Conservation (phyloP, 2,888 invertebrate species). For the Scaptomyza parva region DNA sequence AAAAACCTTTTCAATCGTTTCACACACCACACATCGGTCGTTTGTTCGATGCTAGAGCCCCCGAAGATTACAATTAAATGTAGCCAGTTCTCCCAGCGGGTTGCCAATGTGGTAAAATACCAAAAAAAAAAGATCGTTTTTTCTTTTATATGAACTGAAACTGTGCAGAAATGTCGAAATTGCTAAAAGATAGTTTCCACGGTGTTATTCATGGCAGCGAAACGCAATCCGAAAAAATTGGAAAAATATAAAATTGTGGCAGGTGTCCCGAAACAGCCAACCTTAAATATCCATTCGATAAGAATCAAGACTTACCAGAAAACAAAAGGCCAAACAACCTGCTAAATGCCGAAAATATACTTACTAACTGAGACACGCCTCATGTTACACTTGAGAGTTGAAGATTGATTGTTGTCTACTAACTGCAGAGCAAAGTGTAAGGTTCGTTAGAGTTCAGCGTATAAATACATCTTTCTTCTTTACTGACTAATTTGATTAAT, state of each 20-base stretch:
- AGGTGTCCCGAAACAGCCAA: slow-evolving; percentile 39
- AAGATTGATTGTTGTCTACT: slow-evolving; percentile 65
- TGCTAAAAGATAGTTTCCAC: slow-evolving; percentile 10
- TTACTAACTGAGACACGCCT: slow-evolving; percentile 53
- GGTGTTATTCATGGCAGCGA: slow-evolving; percentile 26
- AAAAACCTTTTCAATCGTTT: slow-evolving; percentile 46
- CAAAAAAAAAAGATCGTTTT: slow-evolving; percentile 18
- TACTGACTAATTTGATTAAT: slow-evolving; percentile 68
- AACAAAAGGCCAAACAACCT: slow-evolving; percentile 35
- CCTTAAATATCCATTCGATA: slow-evolving; percentile 47
- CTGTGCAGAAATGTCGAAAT: slow-evolving; percentile 44
- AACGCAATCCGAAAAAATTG: slow-evolving; percentile 34
- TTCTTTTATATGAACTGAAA: slow-evolving; percentile 9
- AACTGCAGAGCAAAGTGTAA: slow-evolving; percentile 32
- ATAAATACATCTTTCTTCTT: slow-evolving; percentile 11
- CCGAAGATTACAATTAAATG: slow-evolving; percentile 76
- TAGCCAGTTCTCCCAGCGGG: slow-evolving; percentile 68
- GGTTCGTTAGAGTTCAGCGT: slow-evolving; percentile 45
- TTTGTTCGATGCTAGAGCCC: slow-evolving; percentile 54
- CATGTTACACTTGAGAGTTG: slow-evolving; percentile 72
- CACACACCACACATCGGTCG: slow-evolving; percentile 41
- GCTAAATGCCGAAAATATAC: slow-evolving; percentile 54
- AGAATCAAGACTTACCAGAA: slow-evolving; percentile 38
- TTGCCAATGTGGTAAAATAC: slow-evolving; percentile 41
- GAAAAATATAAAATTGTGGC: slow-evolving; percentile 40